phyloP scores from a whole-genome alignment of 1,140 invertebrate species.

The Penaeus japonicus region DNA sequence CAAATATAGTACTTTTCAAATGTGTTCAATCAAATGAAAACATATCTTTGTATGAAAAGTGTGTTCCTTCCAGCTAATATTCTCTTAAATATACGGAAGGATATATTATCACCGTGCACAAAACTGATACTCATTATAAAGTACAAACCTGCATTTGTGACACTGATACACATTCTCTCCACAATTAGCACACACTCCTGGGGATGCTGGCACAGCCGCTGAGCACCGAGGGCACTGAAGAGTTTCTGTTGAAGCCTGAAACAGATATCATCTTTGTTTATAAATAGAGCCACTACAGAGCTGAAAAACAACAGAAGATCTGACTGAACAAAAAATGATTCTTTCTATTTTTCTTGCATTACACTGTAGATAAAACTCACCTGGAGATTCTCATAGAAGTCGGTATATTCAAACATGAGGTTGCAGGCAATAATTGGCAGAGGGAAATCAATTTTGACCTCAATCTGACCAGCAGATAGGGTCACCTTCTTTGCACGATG shows the following conservation, averaged over 20 bases:
- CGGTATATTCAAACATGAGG: constrained; percentile 98
- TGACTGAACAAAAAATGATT: background rate
- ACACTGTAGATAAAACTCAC: constrained; percentile 4
- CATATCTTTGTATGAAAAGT: no score
- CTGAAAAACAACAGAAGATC: background rate
- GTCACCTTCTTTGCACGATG: constrained; percentile 93
- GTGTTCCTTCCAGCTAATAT: no score
- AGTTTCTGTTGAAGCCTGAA: constrained; percentile 80
- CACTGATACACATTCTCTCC: constrained; percentile 99
- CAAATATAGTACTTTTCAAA: no score
- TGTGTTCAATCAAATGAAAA: no score
- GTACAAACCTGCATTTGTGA: constrained; percentile 85
- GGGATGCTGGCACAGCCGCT: constrained; percentile 94
- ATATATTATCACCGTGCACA: no score
- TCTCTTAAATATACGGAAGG: no score
- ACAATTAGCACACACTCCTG: constrained; percentile 96
- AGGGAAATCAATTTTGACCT: constrained; percentile 95
- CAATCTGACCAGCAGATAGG: constrained; percentile 89
- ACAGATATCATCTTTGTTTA: background rate
- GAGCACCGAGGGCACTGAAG: constrained; percentile 95
- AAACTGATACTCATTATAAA: background rate
- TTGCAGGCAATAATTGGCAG: constrained; percentile 97
- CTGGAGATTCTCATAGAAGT: constrained; percentile 93
- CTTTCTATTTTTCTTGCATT: background rate
- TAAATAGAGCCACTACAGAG: background rate